These are phyloP conservation scores for Rhinoderma darwinii DNA, from an alignment of 2,113 vertebrate species.

Conservation along the genomic window DNA sequence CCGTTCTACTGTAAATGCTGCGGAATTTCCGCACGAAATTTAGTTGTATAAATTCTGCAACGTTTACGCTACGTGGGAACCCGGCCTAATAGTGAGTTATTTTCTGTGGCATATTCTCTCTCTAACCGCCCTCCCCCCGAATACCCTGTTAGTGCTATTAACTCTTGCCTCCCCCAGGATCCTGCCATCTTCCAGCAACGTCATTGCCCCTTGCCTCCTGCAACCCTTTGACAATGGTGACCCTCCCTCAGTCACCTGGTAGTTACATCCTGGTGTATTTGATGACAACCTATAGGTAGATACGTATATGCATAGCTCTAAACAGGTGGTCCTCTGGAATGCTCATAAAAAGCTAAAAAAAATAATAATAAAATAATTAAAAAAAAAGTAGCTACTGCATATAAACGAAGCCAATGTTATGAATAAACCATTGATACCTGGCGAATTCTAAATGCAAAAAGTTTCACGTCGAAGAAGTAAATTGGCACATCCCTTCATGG, in stretches of 20 bases:
- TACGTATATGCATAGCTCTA: background rate
- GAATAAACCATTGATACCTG: background rate
- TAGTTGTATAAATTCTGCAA: too few relatives aligned
- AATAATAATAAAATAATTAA: too few relatives aligned
- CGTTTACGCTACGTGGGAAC: too few relatives aligned
- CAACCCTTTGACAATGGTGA: background rate
- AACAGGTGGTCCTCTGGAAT: conserved; percentile 14
- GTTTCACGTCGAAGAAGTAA: background rate
- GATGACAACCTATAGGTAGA: background rate
- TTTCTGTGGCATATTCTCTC: too few relatives aligned
- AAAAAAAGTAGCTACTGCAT: background rate
- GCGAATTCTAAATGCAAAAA: background rate
- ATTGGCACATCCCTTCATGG: background rate
- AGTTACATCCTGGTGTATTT: background rate
- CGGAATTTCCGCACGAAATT: too few relatives aligned
- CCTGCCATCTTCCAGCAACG: too few relatives aligned
- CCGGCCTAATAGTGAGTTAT: too few relatives aligned
- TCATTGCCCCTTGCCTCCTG: background rate
- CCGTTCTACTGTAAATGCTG: too few relatives aligned
- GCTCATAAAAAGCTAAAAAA: too few relatives aligned
- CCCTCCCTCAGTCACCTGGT: background rate
- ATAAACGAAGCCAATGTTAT: background rate
- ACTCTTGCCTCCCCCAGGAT: too few relatives aligned
- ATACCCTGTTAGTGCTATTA: too few relatives aligned
- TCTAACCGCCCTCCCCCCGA: too few relatives aligned